Percentiles rank a stretch among this genome's conserved stretches.
Conservation (phyloP, 2,113 vertebrate species). For the Engraulis encrasicolus region DNA sequence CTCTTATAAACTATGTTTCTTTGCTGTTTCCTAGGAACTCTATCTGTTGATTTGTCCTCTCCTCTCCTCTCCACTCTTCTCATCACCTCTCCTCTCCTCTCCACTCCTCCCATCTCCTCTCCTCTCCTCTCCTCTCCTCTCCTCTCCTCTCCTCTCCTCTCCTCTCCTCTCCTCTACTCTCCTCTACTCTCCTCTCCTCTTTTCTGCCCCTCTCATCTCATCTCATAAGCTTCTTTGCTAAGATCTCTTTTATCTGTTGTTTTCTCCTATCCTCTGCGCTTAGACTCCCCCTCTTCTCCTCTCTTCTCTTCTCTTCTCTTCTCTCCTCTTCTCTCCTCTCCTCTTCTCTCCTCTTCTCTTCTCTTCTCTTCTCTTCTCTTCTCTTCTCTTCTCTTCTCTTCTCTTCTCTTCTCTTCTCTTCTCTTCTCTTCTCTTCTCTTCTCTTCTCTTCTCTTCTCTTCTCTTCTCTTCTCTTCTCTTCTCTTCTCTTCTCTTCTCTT, state of each 20-base stretch:
- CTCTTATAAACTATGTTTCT: no score
- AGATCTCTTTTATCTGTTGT: neutral
- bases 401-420: neutral
- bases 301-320: neutral
- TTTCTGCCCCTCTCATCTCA: no score
- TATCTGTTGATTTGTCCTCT: no score
- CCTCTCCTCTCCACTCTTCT: no score
- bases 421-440: neutral
- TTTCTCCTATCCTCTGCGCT: neutral
- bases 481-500: neutral
- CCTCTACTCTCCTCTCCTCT: neutral
- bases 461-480: neutral
- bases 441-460: neutral
- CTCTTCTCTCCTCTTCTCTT: neutral
- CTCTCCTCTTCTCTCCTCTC: neutral
- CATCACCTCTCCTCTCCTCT: no score
- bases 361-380: neutral
- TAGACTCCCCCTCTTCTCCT: no score
- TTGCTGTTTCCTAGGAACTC: no score
- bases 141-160: neutral
- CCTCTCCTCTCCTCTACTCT: neutral
- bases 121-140: neutral
- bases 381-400: neutral
- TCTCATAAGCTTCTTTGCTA: neutral
- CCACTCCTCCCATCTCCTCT: neutral